Percentiles rank a stretch among this genome's conserved stretches.
Evolutionary conservation across 35 echinoderm and acorn worm species (phyloP).

Genomic region (Strongylocentrotus purpuratus): DNA sequence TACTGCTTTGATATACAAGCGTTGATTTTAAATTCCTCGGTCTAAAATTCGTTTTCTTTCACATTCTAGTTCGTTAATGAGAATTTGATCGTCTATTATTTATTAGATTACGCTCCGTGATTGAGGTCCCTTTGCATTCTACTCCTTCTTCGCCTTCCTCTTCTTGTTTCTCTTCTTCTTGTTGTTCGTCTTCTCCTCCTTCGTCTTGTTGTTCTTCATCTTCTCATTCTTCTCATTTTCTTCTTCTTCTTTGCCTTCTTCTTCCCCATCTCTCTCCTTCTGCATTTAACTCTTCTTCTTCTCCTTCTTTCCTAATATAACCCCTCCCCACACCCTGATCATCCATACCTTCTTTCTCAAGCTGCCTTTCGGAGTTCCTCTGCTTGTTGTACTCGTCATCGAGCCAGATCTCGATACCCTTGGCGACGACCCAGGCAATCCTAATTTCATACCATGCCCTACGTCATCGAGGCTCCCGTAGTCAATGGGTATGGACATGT

Average conservation of each 20-base stretch:
- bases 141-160: not conserved
- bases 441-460: slow-evolving; percentile 71
- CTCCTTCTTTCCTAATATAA: too few relatives aligned
- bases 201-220: not conserved
- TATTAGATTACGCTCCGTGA: too few relatives aligned
- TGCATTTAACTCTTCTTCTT: too few relatives aligned
- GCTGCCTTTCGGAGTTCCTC: not conserved
- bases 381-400: slow-evolving; percentile 26
- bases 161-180: not conserved
- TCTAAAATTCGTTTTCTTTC: not conserved
- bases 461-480: slow-evolving; percentile 66
- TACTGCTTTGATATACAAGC: not conserved
- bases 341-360: not conserved
- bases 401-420: slow-evolving; percentile 53
- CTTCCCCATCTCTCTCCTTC: too few relatives aligned
- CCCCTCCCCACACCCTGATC: too few relatives aligned
- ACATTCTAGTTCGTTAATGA: not conserved
- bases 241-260: too few relatives aligned
- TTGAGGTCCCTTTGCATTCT: not conserved
- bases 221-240: too few relatives aligned
- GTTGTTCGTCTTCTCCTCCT: not conserved
- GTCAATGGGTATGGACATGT: slow-evolving; percentile 68
- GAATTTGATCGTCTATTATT: too few relatives aligned
- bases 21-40: not conserved
- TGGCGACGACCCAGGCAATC: not conserved